Evolutionary conservation across 2,797 vertebrate species (phyloP), one percentile per base, ranked within the genome.

Genomic region (Phalanger gymnotis): DNA sequence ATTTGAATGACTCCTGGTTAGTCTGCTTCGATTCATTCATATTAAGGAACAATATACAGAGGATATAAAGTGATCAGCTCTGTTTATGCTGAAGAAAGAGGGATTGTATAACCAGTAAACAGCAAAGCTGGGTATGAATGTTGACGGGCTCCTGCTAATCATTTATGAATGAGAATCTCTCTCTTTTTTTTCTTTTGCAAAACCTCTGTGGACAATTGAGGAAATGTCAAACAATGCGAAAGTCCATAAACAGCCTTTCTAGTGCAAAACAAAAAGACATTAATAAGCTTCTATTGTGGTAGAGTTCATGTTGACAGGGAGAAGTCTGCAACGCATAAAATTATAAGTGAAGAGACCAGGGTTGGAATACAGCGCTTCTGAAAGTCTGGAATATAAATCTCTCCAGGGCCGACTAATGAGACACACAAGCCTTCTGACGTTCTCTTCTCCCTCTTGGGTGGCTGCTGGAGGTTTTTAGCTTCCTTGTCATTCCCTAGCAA

Each of bases 11-110:
- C 94, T 96, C 95, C 97, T 94, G 97, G 94, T 95, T 47, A 93
- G 97, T 96, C 98, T 61, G 97, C 96, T 97, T 98, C 94, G 16
- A 97, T 97, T 97, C 98, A 94, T 97, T 98, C 98, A 89, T 61
- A 94, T 97, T 95, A 92, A 98, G 98, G 94, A 98, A 98, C 98
- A 97, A 98, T 96, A 98, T 91, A 97, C 98, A 98, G 96, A 98
- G 97, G 97, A 91, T 98, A 98, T 97, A 98, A 97, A 98, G 96
- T 31, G 96, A 98, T 97, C 98, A 94, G 96, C 97, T 95, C 30
- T 97, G 98, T 98, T 98, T 98, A 98, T 53, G 40, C 92, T 93
- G 97, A 61, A 56, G 40, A 94, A 94, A 94, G 52, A 90, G 53
- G 58, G 92, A 97, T 91, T 95, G 54, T 91, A 61, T 52, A 90